Conservation (phyloP, 2,797 vertebrate species). For the Morelia viridis region DNA sequence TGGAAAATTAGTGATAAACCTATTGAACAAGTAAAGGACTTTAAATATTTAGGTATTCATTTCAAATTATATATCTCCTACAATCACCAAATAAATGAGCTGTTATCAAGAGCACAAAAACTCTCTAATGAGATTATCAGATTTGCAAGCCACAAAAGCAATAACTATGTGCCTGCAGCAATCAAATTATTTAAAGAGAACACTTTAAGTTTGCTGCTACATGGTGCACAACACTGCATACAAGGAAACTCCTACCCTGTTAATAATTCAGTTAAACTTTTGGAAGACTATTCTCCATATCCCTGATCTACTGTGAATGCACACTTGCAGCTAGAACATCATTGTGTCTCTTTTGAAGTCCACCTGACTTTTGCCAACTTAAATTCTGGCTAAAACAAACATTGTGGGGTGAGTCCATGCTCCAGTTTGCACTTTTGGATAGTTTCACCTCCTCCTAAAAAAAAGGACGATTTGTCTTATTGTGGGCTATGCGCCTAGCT, state of each 20-base stretch:
- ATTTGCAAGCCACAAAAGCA: not conserved
- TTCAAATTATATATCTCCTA: not conserved
- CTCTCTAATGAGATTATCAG: not conserved
- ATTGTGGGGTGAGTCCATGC: not conserved
- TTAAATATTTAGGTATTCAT: not conserved
- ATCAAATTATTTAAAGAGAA: not conserved
- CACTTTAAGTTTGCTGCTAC: not conserved
- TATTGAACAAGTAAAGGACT: not conserved
- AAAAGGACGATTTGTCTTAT: not conserved
- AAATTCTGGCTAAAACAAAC: not conserved
- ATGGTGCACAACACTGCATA: not conserved
- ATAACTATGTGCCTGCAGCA: not conserved
- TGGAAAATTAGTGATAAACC: not conserved
- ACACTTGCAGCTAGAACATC: not conserved
- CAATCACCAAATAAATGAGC: not conserved
- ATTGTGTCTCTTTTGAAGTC: not conserved
- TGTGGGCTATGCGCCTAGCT: not conserved
- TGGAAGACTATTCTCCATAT: not conserved
- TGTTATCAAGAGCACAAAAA: not conserved
- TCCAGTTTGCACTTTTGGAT: not conserved
- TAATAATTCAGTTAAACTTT: not conserved
- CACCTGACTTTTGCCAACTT: not conserved
- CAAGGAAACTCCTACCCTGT: not conserved
- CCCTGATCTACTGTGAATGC: not conserved
- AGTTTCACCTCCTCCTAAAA: not conserved